Evolutionary conservation across 1,140 invertebrate species (phyloP).

Genomic region (Theocolax elegans): DNA sequence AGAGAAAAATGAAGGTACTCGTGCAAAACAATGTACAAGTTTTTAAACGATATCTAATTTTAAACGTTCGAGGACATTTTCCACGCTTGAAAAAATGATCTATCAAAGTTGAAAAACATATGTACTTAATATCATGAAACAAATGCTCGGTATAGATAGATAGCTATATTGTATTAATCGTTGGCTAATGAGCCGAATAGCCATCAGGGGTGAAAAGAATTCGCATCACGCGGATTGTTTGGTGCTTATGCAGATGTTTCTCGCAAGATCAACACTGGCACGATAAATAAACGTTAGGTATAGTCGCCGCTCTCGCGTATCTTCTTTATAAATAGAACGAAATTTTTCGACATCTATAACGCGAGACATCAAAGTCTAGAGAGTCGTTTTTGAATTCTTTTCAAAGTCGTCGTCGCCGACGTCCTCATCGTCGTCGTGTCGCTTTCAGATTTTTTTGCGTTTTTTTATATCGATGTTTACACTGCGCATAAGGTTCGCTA

Average conservation of each 20-base stretch:
- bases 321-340: slow-evolving; percentile 2
- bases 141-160: neutral
- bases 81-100: no score
- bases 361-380: neutral
- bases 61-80: no score
- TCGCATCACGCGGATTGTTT: neutral
- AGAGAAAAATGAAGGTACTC: no score
- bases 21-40: no score
- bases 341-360: neutral
- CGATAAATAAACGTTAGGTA: slow-evolving; percentile 1
- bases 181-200: slow-evolving; percentile 11
- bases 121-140: no score
- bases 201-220: slow-evolving; percentile 14
- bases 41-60: no score
- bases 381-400: neutral
- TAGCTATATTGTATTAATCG: neutral
- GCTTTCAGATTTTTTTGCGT: no score
- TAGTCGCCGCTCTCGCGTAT: neutral
- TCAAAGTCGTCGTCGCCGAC: no score
- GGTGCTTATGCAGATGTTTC: neutral
- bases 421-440: no score
- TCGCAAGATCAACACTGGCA: neutral
- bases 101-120: no score
- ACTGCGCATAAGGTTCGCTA: no score
- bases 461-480: no score